A percentile compares a stretch with the other conserved stretches of the same genome.
phyloP scores from a whole-genome alignment of 2,888 invertebrate species.

The Brenthis hecate region DNA sequence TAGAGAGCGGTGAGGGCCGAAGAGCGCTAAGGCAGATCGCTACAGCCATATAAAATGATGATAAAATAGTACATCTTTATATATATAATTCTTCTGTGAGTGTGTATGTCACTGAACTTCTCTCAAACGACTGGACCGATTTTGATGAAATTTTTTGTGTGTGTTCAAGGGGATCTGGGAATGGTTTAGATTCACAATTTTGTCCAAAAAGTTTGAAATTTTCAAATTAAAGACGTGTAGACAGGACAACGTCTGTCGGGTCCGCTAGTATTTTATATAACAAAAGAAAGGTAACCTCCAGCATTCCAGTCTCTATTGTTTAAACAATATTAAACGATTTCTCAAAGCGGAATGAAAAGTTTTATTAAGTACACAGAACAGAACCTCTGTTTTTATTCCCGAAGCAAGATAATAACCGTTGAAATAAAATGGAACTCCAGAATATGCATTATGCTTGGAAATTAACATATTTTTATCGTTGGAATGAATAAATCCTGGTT shows the following conservation, averaged over 20 bases:
- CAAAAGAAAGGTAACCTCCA: slow-evolving; percentile 6
- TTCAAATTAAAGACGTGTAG: no score
- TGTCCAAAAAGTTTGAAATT: no score
- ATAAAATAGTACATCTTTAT: slow-evolving; percentile 4
- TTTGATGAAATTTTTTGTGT: no score
- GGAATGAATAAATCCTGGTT: slow-evolving; percentile 33
- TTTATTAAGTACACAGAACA: slow-evolving; percentile 29
- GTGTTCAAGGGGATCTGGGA: no score
- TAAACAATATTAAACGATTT: slow-evolving; percentile 28
- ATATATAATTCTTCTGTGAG: no score
- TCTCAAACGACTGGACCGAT: no score
- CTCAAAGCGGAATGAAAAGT: slow-evolving; percentile 29
- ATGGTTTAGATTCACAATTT: no score
- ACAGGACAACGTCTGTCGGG: no score
- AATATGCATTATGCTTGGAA: slow-evolving; percentile 31
- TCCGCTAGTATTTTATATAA: no score
- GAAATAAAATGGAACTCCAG: slow-evolving; percentile 30
- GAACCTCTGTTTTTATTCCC: slow-evolving; percentile 29
- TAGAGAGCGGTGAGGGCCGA: no score
- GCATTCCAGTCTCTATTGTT: slow-evolving; percentile 19
- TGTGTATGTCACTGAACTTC: no score
- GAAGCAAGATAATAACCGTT: slow-evolving; percentile 30
- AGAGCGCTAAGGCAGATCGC: no score
- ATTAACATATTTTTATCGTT: slow-evolving; percentile 36
- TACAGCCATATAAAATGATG: background rate